Base-by-base conservation (phyloP, 2,797 vertebrate genomes). In the Crocidura indochinensis region DNA sequence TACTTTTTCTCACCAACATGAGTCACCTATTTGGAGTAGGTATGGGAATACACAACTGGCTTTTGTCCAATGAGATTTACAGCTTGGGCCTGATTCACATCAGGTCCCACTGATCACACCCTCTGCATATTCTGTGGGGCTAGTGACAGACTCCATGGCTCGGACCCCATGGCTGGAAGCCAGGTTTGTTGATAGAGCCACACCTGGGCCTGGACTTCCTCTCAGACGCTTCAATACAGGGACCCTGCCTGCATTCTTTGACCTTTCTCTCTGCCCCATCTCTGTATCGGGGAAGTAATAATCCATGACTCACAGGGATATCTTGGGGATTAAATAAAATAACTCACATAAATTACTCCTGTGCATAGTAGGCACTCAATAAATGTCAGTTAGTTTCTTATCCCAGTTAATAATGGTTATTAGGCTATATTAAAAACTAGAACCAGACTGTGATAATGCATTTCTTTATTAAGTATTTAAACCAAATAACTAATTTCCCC, bases 331-430 rank as follows among this genome's bases (percentile, higher is more conserved):
- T 93, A 93, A 91, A 87, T 88, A 88, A 93, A 95, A 93, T 86
- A 94, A 95, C 90, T 85, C 84, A 71, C 44, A 88, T 84, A 92
- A 96, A 96, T 94, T 94, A 94, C 94, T 94, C 85, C 38, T 75
- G 95, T 88, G 91, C 94, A 44, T 96, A 96, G 96, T 96, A 96
- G 95, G 95, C 94, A 93, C 86, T 95, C 94, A 96, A 92, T 96
- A 96, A 95, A 84, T 81, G 94, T 93, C 93, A 81, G 83, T 62
- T 91, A 15, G 8, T 38, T 80, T 81, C 83, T 89, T 91, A 38
- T 87, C 64, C 74, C 87, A 77, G 87, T 95, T 94, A 92, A 91
- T 94, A 96, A 93, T 69, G 77, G 92, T 95, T 95, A 95, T 94
- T 94, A 96, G 65, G 93, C 65, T 93, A 89, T 94, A 96, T 96